These are phyloP conservation scores for Tetheella fluctuosa DNA, from an alignment of 2,888 invertebrate genomes.

Conservation along the genomic window DNA sequence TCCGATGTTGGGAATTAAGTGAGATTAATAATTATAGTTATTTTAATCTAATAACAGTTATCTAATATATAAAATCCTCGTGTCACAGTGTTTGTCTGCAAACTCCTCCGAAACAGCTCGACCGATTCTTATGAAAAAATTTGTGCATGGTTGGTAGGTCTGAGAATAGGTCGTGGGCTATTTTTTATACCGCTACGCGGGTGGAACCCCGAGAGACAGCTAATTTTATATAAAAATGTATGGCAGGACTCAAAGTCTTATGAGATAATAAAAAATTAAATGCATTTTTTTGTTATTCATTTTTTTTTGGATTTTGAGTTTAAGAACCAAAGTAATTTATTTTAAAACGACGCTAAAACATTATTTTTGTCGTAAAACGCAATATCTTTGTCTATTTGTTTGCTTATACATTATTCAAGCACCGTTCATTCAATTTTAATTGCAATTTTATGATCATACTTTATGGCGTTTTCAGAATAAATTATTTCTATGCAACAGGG, in stretches of 20 bases:
- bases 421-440: not conserved
- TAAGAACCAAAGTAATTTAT: too few relatives aligned
- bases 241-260: not conserved
- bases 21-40: constrained; percentile 7
- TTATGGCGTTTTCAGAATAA: not conserved
- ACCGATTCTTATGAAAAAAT: too few relatives aligned
- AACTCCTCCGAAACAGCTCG: too few relatives aligned
- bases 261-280: not conserved
- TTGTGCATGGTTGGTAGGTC: too few relatives aligned
- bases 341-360: too few relatives aligned
- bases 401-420: not conserved
- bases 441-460: not conserved
- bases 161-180: too few relatives aligned
- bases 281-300: too few relatives aligned
- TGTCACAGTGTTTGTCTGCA: too few relatives aligned
- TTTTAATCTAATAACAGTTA: not conserved
- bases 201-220: too few relatives aligned
- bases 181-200: too few relatives aligned
- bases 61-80: too few relatives aligned
- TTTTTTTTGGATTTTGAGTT: too few relatives aligned
- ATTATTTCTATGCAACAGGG: not conserved
- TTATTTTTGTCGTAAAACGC: not conserved
- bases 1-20: not conserved
- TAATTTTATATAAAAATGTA: not conserved
- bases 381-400: not conserved